A percentile compares a stretch with the other conserved stretches of the same genome.
These are phyloP conservation scores for Chrysochloris asiatica DNA, from an alignment of 2,113 vertebrate genomes.

Conservation along the genomic window DNA sequence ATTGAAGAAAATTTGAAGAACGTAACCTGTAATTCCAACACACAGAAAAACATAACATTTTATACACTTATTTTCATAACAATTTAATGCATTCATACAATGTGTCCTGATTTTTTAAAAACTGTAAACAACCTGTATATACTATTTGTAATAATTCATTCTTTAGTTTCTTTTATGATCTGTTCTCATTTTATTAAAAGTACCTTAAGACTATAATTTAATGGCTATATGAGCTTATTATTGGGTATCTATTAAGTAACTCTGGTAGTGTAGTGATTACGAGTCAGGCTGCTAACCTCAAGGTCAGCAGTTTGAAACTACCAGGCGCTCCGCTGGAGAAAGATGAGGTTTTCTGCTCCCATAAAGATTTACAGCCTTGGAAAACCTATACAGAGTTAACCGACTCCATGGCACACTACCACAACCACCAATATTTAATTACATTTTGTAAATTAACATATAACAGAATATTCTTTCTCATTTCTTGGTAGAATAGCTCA, in stretches of 20 bases:
- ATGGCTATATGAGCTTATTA: neutral
- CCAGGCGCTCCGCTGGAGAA: too few relatives aligned
- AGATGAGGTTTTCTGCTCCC: too few relatives aligned
- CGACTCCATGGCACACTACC: too few relatives aligned
- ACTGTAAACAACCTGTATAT: neutral
- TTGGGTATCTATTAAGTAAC: neutral
- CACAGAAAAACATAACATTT: constrained; percentile 6
- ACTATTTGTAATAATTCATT: neutral
- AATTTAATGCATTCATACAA: neutral
- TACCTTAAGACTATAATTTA: neutral
- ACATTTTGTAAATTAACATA: neutral
- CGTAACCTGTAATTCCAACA: neutral
- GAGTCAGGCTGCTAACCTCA: too few relatives aligned
- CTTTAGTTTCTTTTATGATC: neutral
- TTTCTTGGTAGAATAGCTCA: neutral
- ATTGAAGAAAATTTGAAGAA: constrained; percentile 30
- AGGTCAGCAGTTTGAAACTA: too few relatives aligned
- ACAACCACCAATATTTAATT: too few relatives aligned
- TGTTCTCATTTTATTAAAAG: neutral
- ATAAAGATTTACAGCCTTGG: too few relatives aligned
- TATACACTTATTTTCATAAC: constrained; percentile 1
- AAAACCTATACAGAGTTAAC: too few relatives aligned
- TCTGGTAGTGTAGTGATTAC: too few relatives aligned
- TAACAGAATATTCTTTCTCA: neutral
- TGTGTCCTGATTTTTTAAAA: constrained; percentile 32